These are phyloP conservation scores for Cataglyphis cursor DNA, from an alignment of 2,888 invertebrate species.

Conservation along the genomic window DNA sequence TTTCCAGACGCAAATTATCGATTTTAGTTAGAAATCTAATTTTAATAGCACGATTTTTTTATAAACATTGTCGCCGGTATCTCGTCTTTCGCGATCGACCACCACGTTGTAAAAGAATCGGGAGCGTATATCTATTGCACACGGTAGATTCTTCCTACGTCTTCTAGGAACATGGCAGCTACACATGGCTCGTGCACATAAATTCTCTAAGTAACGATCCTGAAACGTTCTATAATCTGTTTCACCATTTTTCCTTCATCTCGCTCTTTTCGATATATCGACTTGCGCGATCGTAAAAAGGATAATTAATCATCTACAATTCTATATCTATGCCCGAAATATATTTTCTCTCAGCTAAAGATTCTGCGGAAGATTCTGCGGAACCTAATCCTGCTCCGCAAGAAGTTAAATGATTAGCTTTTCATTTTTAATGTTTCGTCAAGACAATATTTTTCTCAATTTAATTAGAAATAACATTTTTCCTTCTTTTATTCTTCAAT, in stretches of 20 bases:
- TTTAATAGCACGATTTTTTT: slow-evolving; percentile 39
- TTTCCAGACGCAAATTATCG: slow-evolving; percentile 23
- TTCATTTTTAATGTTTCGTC: not conserved
- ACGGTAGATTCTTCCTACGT: slow-evolving; percentile 28
- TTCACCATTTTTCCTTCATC: slow-evolving; percentile 28
- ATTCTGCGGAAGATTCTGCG: not conserved
- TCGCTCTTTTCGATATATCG: slow-evolving; percentile 15
- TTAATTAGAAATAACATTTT: not conserved
- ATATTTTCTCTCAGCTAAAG: not conserved
- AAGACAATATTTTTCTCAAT: not conserved
- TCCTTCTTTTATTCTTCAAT: not conserved
- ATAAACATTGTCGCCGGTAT: slow-evolving; percentile 1
- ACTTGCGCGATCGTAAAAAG: not conserved
- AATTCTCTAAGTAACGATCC: slow-evolving; percentile 37
- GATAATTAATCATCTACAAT: slow-evolving; percentile 29
- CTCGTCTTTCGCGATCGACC: slow-evolving; percentile 7
- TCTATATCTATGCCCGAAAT: not conserved
- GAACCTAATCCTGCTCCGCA: not conserved
- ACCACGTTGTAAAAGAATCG: slow-evolving; percentile 14
- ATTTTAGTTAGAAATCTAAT: slow-evolving; percentile 45
- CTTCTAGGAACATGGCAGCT: not conserved
- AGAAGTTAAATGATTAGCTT: not conserved
- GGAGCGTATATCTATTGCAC: slow-evolving; percentile 11
- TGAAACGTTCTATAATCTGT: slow-evolving; percentile 15
- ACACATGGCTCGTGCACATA: slow-evolving; percentile 38